Percentiles rank a stretch among this genome's conserved stretches.
Evolutionary conservation across 2,797 vertebrate species (phyloP).

Genomic region (Lagorchestes hirsutus): DNA sequence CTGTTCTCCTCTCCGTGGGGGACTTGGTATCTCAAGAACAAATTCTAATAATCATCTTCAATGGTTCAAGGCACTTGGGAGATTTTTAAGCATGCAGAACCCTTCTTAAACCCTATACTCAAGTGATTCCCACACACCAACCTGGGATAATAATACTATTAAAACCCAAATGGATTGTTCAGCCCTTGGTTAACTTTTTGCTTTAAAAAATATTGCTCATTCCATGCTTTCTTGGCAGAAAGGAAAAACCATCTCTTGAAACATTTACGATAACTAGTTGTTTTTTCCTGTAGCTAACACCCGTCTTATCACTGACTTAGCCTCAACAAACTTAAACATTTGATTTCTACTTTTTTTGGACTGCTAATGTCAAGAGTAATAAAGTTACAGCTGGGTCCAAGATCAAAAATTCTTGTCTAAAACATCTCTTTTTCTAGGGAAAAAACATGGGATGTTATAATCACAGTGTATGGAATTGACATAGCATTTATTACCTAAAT

Average conservation of each 20-base stretch:
- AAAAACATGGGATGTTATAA: neutral
- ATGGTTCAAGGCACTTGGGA: neutral
- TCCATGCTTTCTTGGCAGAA: neutral
- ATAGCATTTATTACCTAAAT: neutral
- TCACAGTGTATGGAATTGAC: neutral
- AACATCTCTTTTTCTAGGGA: neutral
- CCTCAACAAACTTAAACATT: neutral
- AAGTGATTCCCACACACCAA: neutral
- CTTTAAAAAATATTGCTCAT: neutral
- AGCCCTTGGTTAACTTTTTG: neutral
- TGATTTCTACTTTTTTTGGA: neutral
- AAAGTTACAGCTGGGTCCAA: neutral
- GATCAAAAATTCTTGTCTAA: neutral
- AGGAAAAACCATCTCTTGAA: neutral
- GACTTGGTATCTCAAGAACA: conserved; percentile 38
- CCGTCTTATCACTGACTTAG: neutral
- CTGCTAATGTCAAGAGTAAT: neutral
- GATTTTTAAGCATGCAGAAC: neutral
- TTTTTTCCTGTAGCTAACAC: neutral
- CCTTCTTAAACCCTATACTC: neutral
- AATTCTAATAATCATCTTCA: conserved; percentile 3
- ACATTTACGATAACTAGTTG: neutral
- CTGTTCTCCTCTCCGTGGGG: conserved; percentile 26
- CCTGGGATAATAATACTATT: neutral
- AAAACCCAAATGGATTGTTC: neutral